A percentile compares a stretch with the other conserved stretches of the same genome.
Conservation (phyloP, 2,888 invertebrate genomes). For the Ormyrus nitidulus region DNA sequence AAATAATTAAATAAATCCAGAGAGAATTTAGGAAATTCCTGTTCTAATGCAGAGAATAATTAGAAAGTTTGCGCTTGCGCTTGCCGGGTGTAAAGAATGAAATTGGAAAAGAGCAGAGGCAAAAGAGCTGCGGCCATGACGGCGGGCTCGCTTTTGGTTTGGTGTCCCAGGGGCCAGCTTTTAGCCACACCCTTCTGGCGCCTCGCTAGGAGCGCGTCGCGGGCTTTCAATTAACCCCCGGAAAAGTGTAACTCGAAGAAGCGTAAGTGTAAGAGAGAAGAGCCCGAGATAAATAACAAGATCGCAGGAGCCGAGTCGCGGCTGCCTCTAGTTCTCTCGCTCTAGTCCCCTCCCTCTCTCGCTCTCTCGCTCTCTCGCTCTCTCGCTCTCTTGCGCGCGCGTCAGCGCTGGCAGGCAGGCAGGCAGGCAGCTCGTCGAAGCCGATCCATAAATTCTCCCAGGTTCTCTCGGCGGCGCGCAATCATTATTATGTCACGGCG, state of each 20-base stretch:
- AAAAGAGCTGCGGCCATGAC: neutral
- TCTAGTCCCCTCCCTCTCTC: neutral
- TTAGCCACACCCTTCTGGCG: constrained; percentile 50
- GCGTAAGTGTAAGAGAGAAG: no score
- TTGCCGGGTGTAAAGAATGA: neutral
- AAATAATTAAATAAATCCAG: no score
- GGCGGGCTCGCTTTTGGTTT: constrained; percentile 30
- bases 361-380: neutral
- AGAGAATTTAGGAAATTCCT: neutral
- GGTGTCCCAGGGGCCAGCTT: constrained; percentile 46
- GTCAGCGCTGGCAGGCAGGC: no score
- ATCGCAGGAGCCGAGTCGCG: no score
- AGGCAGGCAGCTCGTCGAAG: constrained; percentile 33
- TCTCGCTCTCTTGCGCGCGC: neutral
- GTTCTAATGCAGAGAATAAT: neutral
- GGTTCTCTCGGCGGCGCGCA: constrained; percentile 31
- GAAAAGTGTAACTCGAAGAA: no score
- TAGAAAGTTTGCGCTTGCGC: neutral
- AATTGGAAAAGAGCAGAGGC: neutral
- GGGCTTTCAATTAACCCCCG: no score
- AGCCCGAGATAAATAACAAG: no score
- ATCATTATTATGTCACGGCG: constrained; percentile 50
- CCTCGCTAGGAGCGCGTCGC: no score
- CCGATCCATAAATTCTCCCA: constrained; percentile 55
- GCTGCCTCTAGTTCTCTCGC: neutral